phyloP scores from a whole-genome alignment of 2,113 vertebrate genomes.

The Verasper variegatus region DNA sequence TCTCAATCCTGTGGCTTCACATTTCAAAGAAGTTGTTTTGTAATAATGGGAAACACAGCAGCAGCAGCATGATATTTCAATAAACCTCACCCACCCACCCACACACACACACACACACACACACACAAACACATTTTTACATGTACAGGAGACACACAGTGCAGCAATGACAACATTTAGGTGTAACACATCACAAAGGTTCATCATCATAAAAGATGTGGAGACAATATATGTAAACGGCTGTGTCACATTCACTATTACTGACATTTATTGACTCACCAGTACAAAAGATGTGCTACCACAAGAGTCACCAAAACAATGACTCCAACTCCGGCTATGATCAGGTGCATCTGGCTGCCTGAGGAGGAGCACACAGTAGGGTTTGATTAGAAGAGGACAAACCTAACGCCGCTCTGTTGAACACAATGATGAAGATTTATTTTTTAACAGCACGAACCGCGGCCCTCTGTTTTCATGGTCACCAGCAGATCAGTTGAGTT shows the following conservation, averaged over 20 bases:
- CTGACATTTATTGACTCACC: conserved; percentile 56
- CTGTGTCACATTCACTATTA: too few species aligned
- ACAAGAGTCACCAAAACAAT: conserved; percentile 21
- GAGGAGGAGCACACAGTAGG: conserved; percentile 3
- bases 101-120: neutral
- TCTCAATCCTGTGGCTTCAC: neutral
- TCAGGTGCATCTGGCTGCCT: neutral
- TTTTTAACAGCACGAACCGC: conserved; percentile 27
- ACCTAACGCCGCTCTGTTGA: too few species aligned
- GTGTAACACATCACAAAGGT: too few species aligned
- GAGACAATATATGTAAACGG: too few species aligned
- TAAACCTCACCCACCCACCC: neutral
- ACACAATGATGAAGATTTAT: too few species aligned
- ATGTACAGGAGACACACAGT: too few species aligned
- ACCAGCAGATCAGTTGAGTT: conserved; percentile 59
- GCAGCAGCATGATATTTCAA: neutral
- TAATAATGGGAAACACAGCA: conserved; percentile 15
- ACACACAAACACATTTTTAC: neutral
- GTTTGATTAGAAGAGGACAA: neutral
- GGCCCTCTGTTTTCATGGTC: neutral
- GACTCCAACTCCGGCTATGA: conserved; percentile 44
- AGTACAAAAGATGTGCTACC: conserved; percentile 26
- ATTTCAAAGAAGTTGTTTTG: conserved; percentile 23
- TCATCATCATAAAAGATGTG: too few species aligned
- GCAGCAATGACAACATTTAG: too few species aligned